These are phyloP conservation scores for Chrysolina haemoptera DNA, from an alignment of 2,888 invertebrate genomes.

Conservation along the genomic window DNA sequence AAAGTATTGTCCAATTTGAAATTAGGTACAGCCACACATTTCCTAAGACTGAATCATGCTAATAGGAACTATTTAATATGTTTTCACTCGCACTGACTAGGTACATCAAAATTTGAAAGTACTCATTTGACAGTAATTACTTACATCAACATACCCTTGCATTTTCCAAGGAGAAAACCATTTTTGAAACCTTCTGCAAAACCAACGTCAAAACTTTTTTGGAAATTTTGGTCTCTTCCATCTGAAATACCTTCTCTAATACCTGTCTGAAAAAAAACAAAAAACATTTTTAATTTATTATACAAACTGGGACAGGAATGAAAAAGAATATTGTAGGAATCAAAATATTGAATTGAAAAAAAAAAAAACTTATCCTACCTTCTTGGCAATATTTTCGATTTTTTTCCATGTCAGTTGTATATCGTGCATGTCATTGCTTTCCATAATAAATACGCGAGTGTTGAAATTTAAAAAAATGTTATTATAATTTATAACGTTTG, in stretches of 20 bases:
- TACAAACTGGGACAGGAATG: neutral
- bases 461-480: too few relatives aligned
- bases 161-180: slow-evolving; percentile 74
- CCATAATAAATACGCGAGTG: too few relatives aligned
- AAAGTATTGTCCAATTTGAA: too few relatives aligned
- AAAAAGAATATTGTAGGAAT: neutral
- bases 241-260: slow-evolving; percentile 76
- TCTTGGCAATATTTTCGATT: slow-evolving; percentile 41
- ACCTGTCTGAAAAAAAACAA: slow-evolving; percentile 47
- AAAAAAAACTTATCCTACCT: slow-evolving; percentile 27
- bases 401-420: slow-evolving; percentile 45
- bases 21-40: too few relatives aligned
- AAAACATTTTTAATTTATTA: too few relatives aligned
- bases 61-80: too few relatives aligned
- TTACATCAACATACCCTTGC: slow-evolving; percentile 67
- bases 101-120: too few relatives aligned
- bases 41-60: too few relatives aligned
- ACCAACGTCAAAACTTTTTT: slow-evolving; percentile 80
- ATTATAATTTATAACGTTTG: too few relatives aligned
- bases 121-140: neutral
- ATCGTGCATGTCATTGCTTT: slow-evolving; percentile 34
- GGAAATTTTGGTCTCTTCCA: slow-evolving; percentile 77
- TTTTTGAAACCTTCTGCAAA: slow-evolving; percentile 78
- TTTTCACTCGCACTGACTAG: too few relatives aligned
- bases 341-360: slow-evolving; percentile 3